Conservation (phyloP, 2,797 vertebrate species). For the Naso thynnoides region DNA sequence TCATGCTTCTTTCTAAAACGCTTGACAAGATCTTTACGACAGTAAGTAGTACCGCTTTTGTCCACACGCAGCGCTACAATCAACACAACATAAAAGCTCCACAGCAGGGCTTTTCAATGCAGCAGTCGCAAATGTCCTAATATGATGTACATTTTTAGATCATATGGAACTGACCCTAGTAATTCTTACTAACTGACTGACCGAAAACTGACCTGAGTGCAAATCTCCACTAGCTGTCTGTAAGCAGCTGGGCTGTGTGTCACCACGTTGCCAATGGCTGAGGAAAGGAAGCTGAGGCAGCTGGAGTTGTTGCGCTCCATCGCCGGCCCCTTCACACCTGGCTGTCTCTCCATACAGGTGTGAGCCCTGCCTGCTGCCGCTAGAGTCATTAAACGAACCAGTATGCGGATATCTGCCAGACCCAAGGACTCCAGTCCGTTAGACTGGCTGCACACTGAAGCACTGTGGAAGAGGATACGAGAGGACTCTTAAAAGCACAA, state of each 20-base stretch:
- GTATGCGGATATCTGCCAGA: constrained; percentile 86
- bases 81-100: no score
- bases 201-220: constrained; percentile 83
- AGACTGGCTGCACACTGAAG: constrained; percentile 80
- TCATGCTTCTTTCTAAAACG: no score
- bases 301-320: constrained; percentile 74
- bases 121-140: no score
- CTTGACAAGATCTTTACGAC: no score
- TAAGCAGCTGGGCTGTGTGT: constrained; percentile 84
- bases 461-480: constrained; percentile 58
- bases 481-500: not conserved
- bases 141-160: not conserved
- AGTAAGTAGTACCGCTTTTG: no score
- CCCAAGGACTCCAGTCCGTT: constrained; percentile 86
- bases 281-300: constrained; percentile 85
- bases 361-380: constrained; percentile 85
- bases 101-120: no score
- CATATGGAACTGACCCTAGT: fast-evolving
- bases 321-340: constrained; percentile 52
- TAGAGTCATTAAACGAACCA: constrained; percentile 87
- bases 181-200: not conserved
- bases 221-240: constrained; percentile 87
- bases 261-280: constrained; percentile 86
- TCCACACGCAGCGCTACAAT: no score
- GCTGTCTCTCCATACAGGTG: constrained; percentile 71